phyloP scores from a whole-genome alignment of 2,888 invertebrate species.

The Synanthedon myopaeformis region DNA sequence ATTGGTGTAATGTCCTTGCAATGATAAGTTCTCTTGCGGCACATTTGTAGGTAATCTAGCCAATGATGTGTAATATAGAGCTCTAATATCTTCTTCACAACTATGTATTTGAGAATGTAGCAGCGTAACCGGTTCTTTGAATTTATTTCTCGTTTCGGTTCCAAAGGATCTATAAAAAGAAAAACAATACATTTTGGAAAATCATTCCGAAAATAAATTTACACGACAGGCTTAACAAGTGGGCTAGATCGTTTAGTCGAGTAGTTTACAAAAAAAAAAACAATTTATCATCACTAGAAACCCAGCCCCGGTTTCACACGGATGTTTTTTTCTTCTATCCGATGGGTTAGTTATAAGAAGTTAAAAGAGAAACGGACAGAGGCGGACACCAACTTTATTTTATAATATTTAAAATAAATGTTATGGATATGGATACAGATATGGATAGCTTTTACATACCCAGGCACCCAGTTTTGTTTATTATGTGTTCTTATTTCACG shows the following conservation, averaged over 20 bases:
- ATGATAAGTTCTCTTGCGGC: conserved; percentile 21
- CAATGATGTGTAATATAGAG: conserved; percentile 23
- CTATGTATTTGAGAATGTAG: conserved; percentile 30
- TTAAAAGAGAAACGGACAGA: too few relatives aligned
- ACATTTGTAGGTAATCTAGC: conserved; percentile 27
- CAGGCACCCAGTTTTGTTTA: conserved; percentile 40
- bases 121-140: conserved; percentile 20
- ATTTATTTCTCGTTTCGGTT: conserved; percentile 50
- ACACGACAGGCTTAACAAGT: too few relatives aligned
- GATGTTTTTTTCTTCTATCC: too few relatives aligned
- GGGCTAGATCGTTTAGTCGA: too few relatives aligned
- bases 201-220: too few relatives aligned
- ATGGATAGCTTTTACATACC: conserved; percentile 22
- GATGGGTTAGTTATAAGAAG: too few relatives aligned
- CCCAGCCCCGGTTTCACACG: too few relatives aligned
- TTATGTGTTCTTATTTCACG: conserved; percentile 52
- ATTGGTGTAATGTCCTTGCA: conserved; percentile 22
- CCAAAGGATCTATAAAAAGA: conserved; percentile 37
- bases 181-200: neutral
- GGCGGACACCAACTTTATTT: too few relatives aligned
- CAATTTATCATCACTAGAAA: too few relatives aligned
- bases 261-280: too few relatives aligned
- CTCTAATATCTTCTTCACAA: conserved; percentile 33
- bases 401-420: too few relatives aligned
- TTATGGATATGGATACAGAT: too few relatives aligned